These are phyloP conservation scores for Xerus inauris DNA, from an alignment of 2,113 vertebrate species.

Conservation along the genomic window DNA sequence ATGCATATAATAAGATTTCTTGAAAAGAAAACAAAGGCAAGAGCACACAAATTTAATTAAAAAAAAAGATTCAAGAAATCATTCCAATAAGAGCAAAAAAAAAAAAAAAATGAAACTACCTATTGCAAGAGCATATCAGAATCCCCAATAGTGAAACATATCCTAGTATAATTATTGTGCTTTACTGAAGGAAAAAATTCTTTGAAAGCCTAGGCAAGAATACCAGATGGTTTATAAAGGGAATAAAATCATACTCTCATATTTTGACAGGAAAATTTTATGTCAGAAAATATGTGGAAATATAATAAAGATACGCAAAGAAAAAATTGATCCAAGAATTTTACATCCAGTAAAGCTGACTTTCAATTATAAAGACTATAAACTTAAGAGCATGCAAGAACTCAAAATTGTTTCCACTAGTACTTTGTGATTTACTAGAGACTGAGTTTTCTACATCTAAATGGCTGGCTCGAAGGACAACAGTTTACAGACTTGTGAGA, in stretches of 20 bases:
- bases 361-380: background rate
- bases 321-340: background rate
- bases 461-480: background rate
- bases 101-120: background rate
- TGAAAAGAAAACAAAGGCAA: background rate
- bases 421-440: background rate
- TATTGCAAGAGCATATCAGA: background rate
- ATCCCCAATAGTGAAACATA: background rate
- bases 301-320: background rate
- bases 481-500: background rate
- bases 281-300: background rate
- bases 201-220: background rate
- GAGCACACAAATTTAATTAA: background rate
- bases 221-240: background rate
- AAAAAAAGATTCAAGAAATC: background rate
- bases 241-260: background rate
- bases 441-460: background rate
- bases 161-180: background rate
- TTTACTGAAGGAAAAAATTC: background rate
- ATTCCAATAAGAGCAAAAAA: background rate
- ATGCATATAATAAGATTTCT: background rate
- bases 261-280: conserved; percentile 1
- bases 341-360: background rate
- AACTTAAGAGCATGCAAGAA: background rate
- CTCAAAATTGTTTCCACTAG: background rate